Base-by-base conservation (phyloP, 2,113 vertebrate species). In the Mionectes macconnelli region DNA sequence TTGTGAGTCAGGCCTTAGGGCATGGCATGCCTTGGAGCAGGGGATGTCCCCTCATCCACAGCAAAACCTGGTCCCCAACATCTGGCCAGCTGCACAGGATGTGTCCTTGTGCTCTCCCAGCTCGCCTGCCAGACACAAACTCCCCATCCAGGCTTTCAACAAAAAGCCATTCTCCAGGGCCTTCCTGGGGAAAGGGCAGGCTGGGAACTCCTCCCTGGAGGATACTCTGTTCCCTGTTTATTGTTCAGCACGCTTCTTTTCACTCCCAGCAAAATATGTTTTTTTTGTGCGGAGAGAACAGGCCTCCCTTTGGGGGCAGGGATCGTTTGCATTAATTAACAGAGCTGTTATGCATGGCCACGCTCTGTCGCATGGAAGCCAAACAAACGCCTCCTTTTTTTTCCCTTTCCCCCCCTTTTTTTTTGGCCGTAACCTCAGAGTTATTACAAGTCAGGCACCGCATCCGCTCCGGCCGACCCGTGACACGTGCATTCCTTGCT, bases 321-420 rank as follows among this genome's bases (percentile, higher is more conserved):
- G 87, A 93, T 96, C 93, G 84, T 96, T 97, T 97, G 94, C 93
- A 96, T 97, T 96, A 81, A 96, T 97, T 96, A 96, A 78, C 89
- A 62, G 95, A 84, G 95, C 89, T 57, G 57, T 91, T 96, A 92
- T 96, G 93, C 95, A 40, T 5, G 87, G 89, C 96, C 81, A 82
- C 31, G 13, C 93, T 96, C 87, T 80, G 94, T 91, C 49, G 40
- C 72, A 84, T 42, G 60, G 90, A 24, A 92, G 93, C 94, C 93
- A 91, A 96, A 97, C 97, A 97, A 96, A 94, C 2, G 63, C 89
- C 64, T 55, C 33, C 69, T 91, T 85, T 67, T 87, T 52, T 72
- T 19, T 3, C 5, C 73, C 84, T 82, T 66, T 87, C 4, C 25
- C 8, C 25, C 25, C 5, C 16, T 45, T 31, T 64, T 24, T 57